Conservation (phyloP, 1,140 invertebrate genomes). For the Pentalonia nigronervosa region DNA sequence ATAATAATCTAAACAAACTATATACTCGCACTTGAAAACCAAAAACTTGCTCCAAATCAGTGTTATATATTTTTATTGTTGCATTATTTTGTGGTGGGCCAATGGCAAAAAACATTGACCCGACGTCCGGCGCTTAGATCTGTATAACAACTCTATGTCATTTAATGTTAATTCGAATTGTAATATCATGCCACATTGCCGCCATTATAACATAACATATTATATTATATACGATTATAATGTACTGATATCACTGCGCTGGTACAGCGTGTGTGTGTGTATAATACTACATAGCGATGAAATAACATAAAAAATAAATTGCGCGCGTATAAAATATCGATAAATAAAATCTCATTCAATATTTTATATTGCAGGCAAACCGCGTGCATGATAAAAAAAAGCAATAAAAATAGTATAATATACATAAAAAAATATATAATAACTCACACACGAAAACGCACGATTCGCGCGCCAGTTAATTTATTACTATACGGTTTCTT, state of each 20-base stretch:
- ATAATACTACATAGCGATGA: neutral
- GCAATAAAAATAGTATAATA: neutral
- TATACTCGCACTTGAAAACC: neutral
- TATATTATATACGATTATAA: neutral
- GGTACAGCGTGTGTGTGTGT: neutral
- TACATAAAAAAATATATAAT: neutral
- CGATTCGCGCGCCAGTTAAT: neutral
- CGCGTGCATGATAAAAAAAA: neutral
- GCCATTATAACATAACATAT: neutral
- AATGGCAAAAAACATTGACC: neutral
- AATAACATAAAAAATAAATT: neutral
- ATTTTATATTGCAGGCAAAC: neutral
- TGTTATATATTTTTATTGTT: neutral
- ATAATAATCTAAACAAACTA: neutral
- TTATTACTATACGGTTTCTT: slow-evolving; percentile 19
- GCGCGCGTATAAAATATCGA: neutral
- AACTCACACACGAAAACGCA: neutral
- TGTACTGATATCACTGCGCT: neutral
- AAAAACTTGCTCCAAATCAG: neutral
- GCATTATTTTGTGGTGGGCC: neutral
- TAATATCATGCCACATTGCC: neutral
- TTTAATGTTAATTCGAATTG: neutral
- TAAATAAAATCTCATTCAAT: slow-evolving; percentile 6
- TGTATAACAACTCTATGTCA: neutral
- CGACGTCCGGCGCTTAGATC: neutral